Evolutionary conservation across 2,888 invertebrate genomes (phyloP).

Genomic region (Schizaphis graminum): DNA sequence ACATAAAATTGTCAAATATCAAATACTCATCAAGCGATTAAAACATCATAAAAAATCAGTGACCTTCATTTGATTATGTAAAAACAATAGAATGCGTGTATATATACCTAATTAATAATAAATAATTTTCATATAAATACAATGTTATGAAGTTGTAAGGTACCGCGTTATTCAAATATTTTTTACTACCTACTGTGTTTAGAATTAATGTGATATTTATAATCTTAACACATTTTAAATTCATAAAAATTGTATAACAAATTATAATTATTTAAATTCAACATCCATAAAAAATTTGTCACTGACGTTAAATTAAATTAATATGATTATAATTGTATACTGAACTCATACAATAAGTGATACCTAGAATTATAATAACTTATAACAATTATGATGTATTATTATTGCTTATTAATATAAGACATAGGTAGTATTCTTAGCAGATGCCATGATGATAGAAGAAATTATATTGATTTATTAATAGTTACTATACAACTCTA

Average conservation of each 20-base stretch:
- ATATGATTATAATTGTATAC: neutral
- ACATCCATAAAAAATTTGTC: neutral
- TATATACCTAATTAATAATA: neutral
- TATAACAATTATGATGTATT: neutral
- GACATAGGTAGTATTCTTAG: neutral
- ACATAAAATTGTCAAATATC: neutral
- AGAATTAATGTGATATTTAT: neutral
- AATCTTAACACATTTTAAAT: neutral
- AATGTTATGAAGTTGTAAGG: neutral
- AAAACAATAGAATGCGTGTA: neutral
- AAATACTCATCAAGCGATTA: neutral
- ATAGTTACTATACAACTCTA: neutral
- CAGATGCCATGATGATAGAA: neutral
- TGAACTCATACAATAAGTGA: neutral
- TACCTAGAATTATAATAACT: neutral
- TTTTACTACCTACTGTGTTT: neutral
- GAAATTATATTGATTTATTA: slow-evolving; percentile 1
- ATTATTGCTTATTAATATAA: neutral
- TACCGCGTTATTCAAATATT: neutral
- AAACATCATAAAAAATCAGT: neutral
- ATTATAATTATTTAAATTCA: neutral
- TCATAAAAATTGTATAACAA: neutral
- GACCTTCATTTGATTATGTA: neutral
- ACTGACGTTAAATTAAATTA: neutral
- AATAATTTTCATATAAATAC: neutral